A percentile compares a stretch with the other conserved stretches of the same genome.
phyloP scores from a whole-genome alignment of 2,888 invertebrate genomes.

The Tenthredo distinguenda region DNA sequence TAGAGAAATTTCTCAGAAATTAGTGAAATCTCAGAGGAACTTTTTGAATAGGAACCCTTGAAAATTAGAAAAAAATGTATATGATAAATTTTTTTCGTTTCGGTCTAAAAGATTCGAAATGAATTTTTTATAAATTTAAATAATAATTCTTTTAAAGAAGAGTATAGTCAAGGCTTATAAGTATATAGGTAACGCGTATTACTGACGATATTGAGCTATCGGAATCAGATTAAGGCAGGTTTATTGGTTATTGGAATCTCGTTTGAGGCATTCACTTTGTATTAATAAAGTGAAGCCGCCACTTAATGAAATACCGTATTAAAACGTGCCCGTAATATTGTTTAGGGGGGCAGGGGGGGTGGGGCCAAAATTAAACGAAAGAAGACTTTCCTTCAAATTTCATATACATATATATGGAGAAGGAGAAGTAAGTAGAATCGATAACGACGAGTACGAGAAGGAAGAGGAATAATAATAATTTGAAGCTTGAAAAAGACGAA shows the following conservation, averaged over 20 bases:
- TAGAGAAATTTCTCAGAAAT: no score
- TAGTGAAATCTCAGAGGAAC: neutral
- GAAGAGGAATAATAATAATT: neutral
- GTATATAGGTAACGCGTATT: neutral
- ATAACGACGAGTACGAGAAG: neutral
- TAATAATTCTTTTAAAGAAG: neutral
- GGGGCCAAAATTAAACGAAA: neutral
- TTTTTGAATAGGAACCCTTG: neutral
- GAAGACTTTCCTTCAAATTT: neutral
- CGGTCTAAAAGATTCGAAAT: no score
- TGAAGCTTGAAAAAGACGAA: neutral
- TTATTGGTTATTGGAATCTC: slow-evolving; percentile 51
- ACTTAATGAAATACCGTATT: slow-evolving; percentile 36
- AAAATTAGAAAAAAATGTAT: neutral
- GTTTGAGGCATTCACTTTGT: slow-evolving; percentile 45
- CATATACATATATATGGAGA: neutral
- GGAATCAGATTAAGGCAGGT: slow-evolving; percentile 53
- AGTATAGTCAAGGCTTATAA: neutral
- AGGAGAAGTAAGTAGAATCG: neutral
- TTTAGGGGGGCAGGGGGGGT: no score
- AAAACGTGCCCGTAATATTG: neutral
- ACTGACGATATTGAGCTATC: slow-evolving; percentile 40
- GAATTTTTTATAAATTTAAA: neutral
- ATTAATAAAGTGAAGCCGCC: slow-evolving; percentile 47
- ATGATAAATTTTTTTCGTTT: no score